Evolutionary conservation across 2,888 invertebrate species (phyloP).

Genomic region (Ecliptopera silaceata): DNA sequence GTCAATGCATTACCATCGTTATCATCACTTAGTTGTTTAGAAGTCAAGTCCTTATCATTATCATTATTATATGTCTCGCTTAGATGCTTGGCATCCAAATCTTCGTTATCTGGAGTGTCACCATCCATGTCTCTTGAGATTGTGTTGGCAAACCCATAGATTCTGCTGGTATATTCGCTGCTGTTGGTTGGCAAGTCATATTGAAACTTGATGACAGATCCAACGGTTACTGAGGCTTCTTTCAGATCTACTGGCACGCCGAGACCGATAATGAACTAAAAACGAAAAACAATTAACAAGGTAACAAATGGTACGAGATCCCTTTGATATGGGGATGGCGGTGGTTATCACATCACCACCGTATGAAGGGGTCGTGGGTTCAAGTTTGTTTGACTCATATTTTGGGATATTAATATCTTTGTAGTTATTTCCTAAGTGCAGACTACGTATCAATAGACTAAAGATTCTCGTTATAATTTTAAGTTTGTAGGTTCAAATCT

Average conservation of each 20-base stretch:
- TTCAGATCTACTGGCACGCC: conserved; percentile 86
- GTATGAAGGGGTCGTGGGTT: too few relatives aligned
- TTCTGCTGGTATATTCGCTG: conserved; percentile 80
- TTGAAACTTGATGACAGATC: conserved; percentile 86
- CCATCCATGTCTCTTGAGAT: conserved; percentile 71
- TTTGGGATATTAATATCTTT: too few relatives aligned
- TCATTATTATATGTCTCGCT: conserved; percentile 32
- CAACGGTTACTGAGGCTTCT: conserved; percentile 84
- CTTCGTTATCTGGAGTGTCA: conserved; percentile 39
- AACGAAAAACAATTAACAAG: conserved; percentile 34
- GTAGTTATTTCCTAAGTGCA: too few relatives aligned
- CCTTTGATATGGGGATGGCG: too few relatives aligned
- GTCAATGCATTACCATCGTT: conserved; percentile 18
- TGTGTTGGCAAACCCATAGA: conserved; percentile 71
- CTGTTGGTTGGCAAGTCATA: conserved; percentile 86
- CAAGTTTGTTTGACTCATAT: too few relatives aligned
- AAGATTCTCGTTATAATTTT: too few relatives aligned
- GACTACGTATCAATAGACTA: too few relatives aligned
- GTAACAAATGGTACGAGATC: too few relatives aligned
- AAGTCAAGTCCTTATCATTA: conserved; percentile 25
- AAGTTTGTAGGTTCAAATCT: too few relatives aligned
- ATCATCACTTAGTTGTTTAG: conserved; percentile 38
- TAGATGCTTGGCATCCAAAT: conserved; percentile 31
- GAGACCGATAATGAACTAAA: conserved; percentile 86
- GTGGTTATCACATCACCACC: too few relatives aligned